These are phyloP conservation scores for Copidosoma aretas DNA, from an alignment of 2,888 invertebrate genomes.

Conservation along the genomic window DNA sequence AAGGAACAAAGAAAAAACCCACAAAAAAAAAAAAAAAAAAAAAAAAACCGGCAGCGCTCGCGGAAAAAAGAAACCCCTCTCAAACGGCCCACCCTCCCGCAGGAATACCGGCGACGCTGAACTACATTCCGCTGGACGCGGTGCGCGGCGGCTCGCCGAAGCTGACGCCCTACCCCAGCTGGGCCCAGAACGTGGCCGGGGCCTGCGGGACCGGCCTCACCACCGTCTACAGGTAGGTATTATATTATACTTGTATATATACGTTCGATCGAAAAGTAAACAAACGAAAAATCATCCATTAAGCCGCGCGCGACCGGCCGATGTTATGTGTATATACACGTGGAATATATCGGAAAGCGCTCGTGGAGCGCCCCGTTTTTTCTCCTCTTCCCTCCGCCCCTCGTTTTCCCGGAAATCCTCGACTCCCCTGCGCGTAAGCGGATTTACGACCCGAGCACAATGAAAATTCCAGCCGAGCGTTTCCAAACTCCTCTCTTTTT, in stretches of 20 bases:
- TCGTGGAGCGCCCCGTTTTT: too few species aligned
- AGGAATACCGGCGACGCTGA: constrained; percentile 84
- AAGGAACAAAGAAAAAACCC: too few species aligned
- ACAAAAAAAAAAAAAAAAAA: too few species aligned
- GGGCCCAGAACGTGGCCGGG: constrained; percentile 76
- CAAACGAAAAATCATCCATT: background rate
- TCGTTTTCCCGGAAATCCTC: too few species aligned
- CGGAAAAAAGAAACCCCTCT: background rate
- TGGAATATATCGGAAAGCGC: too few species aligned
- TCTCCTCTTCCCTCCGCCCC: too few species aligned
- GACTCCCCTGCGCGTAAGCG: background rate
- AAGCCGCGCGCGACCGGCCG: too few species aligned
- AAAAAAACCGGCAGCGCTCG: background rate
- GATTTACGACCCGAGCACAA: constrained; percentile 10
- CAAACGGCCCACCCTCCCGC: constrained; percentile 43
- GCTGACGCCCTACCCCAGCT: constrained; percentile 80
- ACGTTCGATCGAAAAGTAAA: background rate
- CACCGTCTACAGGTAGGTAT: constrained; percentile 70
- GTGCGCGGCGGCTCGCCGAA: constrained; percentile 75
- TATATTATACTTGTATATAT: too few species aligned
- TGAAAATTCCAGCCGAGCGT: constrained; percentile 10
- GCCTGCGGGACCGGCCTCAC: constrained; percentile 78
- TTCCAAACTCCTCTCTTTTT: too few species aligned
- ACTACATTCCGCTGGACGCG: constrained; percentile 76
- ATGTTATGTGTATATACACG: too few species aligned